Base-by-base conservation (phyloP, 2,888 invertebrate genomes). In the Scaptomyza parva region DNA sequence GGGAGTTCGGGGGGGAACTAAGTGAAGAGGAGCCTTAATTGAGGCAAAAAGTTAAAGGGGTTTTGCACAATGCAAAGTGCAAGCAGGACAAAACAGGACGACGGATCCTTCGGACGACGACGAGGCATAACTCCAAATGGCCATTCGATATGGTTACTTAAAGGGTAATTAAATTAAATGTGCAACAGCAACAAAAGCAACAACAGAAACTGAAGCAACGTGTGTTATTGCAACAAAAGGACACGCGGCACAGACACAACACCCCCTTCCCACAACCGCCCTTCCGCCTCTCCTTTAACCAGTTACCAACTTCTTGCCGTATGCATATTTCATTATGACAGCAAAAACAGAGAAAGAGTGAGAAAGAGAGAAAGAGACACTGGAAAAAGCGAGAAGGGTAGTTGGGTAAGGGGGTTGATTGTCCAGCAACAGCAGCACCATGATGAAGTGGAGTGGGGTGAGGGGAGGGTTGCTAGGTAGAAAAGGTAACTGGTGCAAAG, bases 111-210 rank as follows among this genome's bases (percentile, higher is more conserved):
- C 8, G 45, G 28, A 28, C 45, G 39, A 47, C 60, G 44, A 33
- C 57, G 76, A 57, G 45, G 52, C 70, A 74, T 75, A 76, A 71
- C 79, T 76, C 73, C 70, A 81, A 86, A 78, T 81, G 85, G 87
- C 70, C 71, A 89, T 88, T 88, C 81, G 88, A 88, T 89, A 89
- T 78, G 90, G 88, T 90, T 89, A 88, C 89, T 90, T 90, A 87
- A 88, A 88, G 88, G 87, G 86, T 90, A 90, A 90, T 90, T 90
- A 90, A 89, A 89, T 88, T 85, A 89, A 89, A 67, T 84, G 78
- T 66, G 64, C 76, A 67, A 52, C 72, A 60, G 72, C 41, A 64
- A 55, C 47, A 33, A 24, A 50, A 45, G 37, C 47, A n/a, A n/a
- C 33, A n/a, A 5, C 33, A 30, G 2, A 3, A 24, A 24, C 24